phyloP scores from a whole-genome alignment of 1,140 invertebrate genomes.

The Pseudomyrmex pallidus region DNA sequence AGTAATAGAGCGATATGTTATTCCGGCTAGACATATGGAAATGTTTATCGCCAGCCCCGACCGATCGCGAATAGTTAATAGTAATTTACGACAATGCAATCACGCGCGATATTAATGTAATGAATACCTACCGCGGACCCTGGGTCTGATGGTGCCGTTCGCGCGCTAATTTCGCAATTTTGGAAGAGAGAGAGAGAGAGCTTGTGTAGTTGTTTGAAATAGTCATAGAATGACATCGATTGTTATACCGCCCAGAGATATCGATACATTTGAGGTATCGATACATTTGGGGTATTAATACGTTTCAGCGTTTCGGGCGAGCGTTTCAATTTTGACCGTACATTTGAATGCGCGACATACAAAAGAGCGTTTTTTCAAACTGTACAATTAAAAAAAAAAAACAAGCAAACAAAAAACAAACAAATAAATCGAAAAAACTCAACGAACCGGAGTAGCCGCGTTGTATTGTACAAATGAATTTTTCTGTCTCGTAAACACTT shows the following conservation, averaged over 20 bases:
- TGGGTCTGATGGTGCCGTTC: background rate
- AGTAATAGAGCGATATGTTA: constrained; percentile 58
- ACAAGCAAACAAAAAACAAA: no score
- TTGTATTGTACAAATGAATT: constrained; percentile 19
- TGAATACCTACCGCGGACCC: constrained; percentile 44
- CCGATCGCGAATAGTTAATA: constrained; percentile 57
- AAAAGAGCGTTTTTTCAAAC: no score
- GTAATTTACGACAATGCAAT: constrained; percentile 58
- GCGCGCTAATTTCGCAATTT: constrained; percentile 57
- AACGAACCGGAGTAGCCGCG: no score
- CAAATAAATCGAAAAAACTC: no score
- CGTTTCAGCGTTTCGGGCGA: no score
- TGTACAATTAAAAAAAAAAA: no score
- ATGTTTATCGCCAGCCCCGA: constrained; percentile 43
- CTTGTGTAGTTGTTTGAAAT: constrained; percentile 25
- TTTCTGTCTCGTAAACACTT: constrained; percentile 2
- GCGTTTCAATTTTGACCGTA: no score
- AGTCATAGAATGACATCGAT: constrained; percentile 45
- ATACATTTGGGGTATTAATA: no score
- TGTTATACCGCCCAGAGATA: constrained; percentile 12
- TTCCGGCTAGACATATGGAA: constrained; percentile 51
- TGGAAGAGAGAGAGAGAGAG: background rate
- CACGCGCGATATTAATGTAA: constrained; percentile 59
- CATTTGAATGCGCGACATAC: no score
- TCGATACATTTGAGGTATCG: constrained; percentile 10